phyloP scores from a whole-genome alignment of 2,888 invertebrate genomes.

The Torymus texanus region DNA sequence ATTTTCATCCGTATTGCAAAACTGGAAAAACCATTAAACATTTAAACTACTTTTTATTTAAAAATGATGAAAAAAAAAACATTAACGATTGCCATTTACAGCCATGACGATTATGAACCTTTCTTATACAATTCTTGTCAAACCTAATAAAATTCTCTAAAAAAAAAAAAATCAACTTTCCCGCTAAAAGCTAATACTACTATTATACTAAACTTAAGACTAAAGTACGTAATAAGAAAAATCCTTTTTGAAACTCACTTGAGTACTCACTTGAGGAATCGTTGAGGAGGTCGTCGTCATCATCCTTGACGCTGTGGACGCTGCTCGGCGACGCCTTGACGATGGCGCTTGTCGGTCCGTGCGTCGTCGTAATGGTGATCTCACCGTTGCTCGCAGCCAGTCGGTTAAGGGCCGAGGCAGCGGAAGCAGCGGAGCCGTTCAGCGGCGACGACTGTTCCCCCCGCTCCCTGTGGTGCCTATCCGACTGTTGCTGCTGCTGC shows the following conservation, averaged over 20 bases:
- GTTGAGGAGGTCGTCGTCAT: constrained; percentile 82
- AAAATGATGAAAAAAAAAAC: too few relatives aligned
- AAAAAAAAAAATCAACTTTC: too few relatives aligned
- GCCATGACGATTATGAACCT: too few relatives aligned
- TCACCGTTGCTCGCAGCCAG: constrained; percentile 87
- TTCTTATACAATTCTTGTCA: too few relatives aligned
- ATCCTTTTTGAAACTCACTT: too few relatives aligned
- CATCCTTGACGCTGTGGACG: constrained; percentile 72
- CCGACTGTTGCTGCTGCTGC: constrained; percentile 66
- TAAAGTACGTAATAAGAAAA: too few relatives aligned
- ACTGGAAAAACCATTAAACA: too few relatives aligned
- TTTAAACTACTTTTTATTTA: too few relatives aligned
- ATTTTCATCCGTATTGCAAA: not conserved
- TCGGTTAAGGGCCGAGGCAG: constrained; percentile 81
- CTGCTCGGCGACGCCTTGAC: constrained; percentile 74
- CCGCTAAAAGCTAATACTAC: too few relatives aligned
- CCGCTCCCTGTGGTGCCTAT: constrained; percentile 76
- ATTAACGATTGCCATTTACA: too few relatives aligned
- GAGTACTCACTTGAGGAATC: constrained; percentile 89
- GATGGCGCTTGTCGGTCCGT: constrained; percentile 77
- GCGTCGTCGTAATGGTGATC: constrained; percentile 88
- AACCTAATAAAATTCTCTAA: too few relatives aligned
- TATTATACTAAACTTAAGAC: too few relatives aligned
- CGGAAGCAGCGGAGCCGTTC: constrained; percentile 76
- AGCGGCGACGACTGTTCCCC: constrained; percentile 74